Evolutionary conservation across 2,888 invertebrate genomes (phyloP).

Genomic region (Listrodromus nycthemerus): DNA sequence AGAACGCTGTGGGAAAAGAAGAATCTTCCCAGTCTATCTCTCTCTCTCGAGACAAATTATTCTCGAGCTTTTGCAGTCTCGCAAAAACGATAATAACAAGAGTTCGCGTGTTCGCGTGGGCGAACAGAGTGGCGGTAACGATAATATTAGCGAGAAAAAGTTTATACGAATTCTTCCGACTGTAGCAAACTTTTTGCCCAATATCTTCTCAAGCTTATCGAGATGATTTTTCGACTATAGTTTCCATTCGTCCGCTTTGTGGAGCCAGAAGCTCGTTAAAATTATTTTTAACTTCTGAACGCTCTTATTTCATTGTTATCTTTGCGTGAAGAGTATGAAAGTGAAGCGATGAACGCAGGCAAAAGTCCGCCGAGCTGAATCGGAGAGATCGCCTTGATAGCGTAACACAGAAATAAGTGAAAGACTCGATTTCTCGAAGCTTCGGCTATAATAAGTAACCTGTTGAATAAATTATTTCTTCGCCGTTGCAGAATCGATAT

Average conservation of each 20-base stretch:
- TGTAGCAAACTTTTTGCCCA: background rate
- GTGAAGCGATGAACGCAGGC: background rate
- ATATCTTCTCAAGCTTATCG: background rate
- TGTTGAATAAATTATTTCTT: constrained; percentile 47
- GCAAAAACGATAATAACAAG: background rate
- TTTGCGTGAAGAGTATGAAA: background rate
- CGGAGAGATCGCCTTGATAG: background rate
- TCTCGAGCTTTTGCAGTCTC: constrained; percentile 12
- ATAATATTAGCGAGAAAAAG: background rate
- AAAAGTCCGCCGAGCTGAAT: background rate
- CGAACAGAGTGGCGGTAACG: background rate
- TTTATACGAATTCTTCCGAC: background rate
- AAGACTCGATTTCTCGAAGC: background rate
- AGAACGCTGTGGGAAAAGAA: background rate
- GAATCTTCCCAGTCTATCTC: background rate
- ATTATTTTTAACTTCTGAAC: background rate
- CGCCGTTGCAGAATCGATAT: constrained; percentile 47
- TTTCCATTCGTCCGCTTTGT: background rate
- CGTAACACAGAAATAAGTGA: background rate
- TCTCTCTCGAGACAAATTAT: background rate
- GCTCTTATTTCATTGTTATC: background rate
- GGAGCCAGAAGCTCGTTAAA: background rate
- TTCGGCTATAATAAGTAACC: constrained; percentile 30
- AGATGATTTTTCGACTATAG: background rate
- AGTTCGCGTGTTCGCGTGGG: background rate